Base-by-base conservation (phyloP, 92 coral and sea anemone genomes). In the Montipora capitata region DNA sequence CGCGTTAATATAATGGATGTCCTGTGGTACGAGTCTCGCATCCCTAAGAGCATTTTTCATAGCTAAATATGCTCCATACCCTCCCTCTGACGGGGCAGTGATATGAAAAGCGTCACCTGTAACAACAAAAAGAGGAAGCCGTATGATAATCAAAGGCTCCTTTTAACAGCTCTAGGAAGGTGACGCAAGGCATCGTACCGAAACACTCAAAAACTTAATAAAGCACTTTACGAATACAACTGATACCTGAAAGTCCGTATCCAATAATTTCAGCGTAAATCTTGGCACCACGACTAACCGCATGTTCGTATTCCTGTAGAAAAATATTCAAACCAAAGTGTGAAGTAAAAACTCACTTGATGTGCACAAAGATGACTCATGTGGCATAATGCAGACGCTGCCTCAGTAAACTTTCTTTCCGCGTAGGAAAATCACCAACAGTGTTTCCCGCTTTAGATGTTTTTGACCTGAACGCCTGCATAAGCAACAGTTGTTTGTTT, bases 41-140 rank as follows among this genome's bases (percentile, higher is more conserved):
- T 95, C 98, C 51, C 92, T 92, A 38, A 97, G 77, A 38, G 99
- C 99, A 6, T 92, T 91, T 20, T 51, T 88, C 99, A 97, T 97
- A 3, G 97, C 95, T 15, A 94, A 94, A 35, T 91, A 83, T 12
- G 99, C 99, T 6, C 99, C 99, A 64, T 87, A 87, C 11, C 98
- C 99, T 72, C 96, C 98, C 81, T 92, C 93, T 40, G 96, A 89
- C 10, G 99, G 99, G 48, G 99, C 98, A 52, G 98, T 95, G 44
- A 97, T 90, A 65, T 97, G 99, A 84, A 78, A 90, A 0, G 99
- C 99, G 75, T 97, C 99, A 10, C 99, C 99, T 97, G 51, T 39
- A 58, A 85, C 71, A 11, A 40, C 56, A 58, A 61, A 54, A 38
- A 27, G 35, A 27, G 35, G 35, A 27, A 27, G 35, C 35, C 35